phyloP scores from a whole-genome alignment of 2,797 vertebrate species.

The Rhynchonycteris naso region DNA sequence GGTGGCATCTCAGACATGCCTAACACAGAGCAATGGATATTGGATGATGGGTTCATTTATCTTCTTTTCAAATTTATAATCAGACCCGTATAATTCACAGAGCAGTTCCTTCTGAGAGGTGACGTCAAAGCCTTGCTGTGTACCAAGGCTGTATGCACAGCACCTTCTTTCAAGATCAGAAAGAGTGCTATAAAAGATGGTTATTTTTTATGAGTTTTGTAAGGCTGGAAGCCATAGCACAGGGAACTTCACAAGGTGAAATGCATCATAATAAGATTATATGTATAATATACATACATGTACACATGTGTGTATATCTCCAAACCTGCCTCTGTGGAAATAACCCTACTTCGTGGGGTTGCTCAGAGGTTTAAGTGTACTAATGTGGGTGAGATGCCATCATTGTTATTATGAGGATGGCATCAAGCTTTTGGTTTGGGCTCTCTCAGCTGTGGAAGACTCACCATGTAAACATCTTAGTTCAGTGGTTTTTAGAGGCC shows the following conservation, averaged over 20 bases:
- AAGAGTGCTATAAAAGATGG: not conserved
- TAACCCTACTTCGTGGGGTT: not conserved
- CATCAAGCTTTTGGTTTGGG: not conserved
- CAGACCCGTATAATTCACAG: not conserved
- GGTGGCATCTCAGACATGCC: not conserved
- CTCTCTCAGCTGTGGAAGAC: not conserved
- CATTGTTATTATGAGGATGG: not conserved
- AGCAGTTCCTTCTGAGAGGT: not conserved
- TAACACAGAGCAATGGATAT: not conserved
- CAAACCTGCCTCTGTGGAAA: not conserved
- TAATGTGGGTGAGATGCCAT: not conserved
- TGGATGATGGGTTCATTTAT: not conserved
- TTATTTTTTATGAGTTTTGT: not conserved
- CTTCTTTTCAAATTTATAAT: not conserved
- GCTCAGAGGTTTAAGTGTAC: not conserved
- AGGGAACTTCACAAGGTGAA: not conserved
- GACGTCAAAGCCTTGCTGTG: not conserved
- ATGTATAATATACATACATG: not conserved
- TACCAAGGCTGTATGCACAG: not conserved
- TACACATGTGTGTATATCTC: not conserved
- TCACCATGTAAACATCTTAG: not conserved
- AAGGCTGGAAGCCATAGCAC: not conserved
- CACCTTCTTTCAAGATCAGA: slow-evolving; percentile 8
- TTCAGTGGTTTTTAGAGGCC: not conserved
- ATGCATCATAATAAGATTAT: not conserved